phyloP scores from a whole-genome alignment of 2,113 vertebrate genomes.

The Fulica atra region DNA sequence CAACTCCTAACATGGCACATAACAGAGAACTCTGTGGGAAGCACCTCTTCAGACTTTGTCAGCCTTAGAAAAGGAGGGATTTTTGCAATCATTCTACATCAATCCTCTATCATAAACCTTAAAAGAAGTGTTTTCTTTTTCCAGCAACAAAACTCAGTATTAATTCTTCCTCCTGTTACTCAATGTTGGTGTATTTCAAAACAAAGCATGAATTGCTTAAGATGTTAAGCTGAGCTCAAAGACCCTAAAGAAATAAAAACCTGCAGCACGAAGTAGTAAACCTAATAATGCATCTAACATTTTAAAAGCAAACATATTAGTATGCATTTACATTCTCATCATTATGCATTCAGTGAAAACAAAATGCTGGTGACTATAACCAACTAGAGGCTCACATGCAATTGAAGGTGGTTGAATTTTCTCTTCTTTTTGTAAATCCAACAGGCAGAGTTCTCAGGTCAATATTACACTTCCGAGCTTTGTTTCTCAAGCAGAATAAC shows the following conservation, averaged over 20 bases:
- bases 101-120: background rate
- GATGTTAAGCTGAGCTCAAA: background rate
- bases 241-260: background rate
- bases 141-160: background rate
- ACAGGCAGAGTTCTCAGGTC: constrained; percentile 85
- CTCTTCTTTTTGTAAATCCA: constrained; percentile 87
- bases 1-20: background rate
- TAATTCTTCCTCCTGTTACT: background rate
- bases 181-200: background rate
- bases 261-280: background rate
- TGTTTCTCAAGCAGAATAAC: constrained; percentile 80
- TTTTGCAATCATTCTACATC: background rate
- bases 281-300: background rate
- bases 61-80: background rate
- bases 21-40: background rate
- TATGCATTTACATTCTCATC: background rate
- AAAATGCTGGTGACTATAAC: background rate
- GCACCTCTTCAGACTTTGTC: background rate
- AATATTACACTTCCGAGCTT: constrained; percentile 81
- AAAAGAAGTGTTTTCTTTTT: background rate
- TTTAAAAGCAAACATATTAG: background rate
- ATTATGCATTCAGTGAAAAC: background rate
- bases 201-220: background rate
- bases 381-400: constrained; percentile 75
- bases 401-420: constrained; percentile 88